Percentiles rank a stretch among this genome's conserved stretches.
Conservation (phyloP, 2,888 invertebrate genomes). For the Callimorpha dominula region DNA sequence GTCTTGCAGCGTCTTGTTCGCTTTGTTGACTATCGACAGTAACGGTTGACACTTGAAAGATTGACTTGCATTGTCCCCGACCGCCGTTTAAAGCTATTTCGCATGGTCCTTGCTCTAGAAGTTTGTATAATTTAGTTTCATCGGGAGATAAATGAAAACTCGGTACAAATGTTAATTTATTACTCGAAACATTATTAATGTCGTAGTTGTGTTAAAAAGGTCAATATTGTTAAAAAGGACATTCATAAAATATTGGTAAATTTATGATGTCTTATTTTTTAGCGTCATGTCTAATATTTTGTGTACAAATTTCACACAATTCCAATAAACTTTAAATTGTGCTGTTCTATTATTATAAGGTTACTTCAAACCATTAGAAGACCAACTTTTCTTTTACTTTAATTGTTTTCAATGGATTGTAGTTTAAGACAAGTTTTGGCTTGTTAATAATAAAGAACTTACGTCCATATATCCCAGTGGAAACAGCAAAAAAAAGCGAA, state of each 20-base stretch:
- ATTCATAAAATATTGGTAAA: too few species aligned
- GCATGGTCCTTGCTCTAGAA: conserved; percentile 56
- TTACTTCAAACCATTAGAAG: not conserved
- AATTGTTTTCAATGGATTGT: not conserved
- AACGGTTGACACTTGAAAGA: conserved; percentile 72
- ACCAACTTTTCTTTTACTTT: not conserved
- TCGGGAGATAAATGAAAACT: not conserved
- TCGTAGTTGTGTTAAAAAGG: too few species aligned
- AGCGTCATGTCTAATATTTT: too few species aligned
- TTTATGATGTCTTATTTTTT: too few species aligned
- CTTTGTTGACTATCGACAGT: conserved; percentile 60
- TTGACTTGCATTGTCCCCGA: conserved; percentile 70
- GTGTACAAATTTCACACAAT: too few species aligned
- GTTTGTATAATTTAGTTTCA: not conserved
- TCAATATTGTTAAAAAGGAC: too few species aligned
- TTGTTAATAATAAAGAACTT: not conserved
- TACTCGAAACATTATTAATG: not conserved
- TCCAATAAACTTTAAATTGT: not conserved
- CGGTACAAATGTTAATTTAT: not conserved
- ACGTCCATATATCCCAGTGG: not conserved
- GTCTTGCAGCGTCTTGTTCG: conserved; percentile 65
- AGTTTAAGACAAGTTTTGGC: not conserved
- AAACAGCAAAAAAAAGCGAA: not conserved
- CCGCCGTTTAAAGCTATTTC: conserved; percentile 66
- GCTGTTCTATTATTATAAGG: not conserved